phyloP scores from a whole-genome alignment of 2,888 invertebrate genomes.

The Agrochola circellaris region DNA sequence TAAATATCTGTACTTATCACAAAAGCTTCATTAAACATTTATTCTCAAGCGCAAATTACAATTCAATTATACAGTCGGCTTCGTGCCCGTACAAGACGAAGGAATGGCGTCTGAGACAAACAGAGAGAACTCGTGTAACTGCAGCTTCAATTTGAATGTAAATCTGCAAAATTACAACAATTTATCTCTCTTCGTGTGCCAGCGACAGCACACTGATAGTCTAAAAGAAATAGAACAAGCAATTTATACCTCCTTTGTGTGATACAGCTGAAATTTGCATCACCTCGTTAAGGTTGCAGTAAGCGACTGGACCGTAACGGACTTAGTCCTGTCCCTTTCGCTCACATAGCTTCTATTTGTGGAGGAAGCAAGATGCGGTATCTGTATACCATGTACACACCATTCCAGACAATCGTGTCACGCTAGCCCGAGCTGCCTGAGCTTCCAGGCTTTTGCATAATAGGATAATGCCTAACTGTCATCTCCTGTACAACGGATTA shows the following conservation, averaged over 20 bases:
- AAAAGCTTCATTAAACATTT: background rate
- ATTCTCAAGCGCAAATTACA: constrained; percentile 22
- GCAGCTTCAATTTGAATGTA: constrained; percentile 51
- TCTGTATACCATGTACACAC: constrained; percentile 37
- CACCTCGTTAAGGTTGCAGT: constrained; percentile 58
- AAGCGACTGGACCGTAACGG: constrained; percentile 50
- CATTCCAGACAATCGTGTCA: constrained; percentile 67
- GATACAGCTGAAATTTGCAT: constrained; percentile 71
- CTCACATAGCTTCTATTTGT: constrained; percentile 15
- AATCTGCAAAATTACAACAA: constrained; percentile 59
- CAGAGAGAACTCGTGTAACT: constrained; percentile 17
- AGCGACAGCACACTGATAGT: constrained; percentile 59
- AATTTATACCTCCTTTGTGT: constrained; percentile 68
- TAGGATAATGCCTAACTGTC: constrained; percentile 71
- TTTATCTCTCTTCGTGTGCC: constrained; percentile 58
- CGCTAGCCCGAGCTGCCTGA: constrained; percentile 61
- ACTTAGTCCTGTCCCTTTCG: constrained; percentile 33
- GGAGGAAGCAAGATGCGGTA: constrained; percentile 32
- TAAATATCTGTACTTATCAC: background rate
- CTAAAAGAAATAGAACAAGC: constrained; percentile 68
- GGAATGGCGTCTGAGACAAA: constrained; percentile 18
- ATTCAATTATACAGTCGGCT: constrained; percentile 23
- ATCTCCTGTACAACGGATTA: constrained; percentile 65
- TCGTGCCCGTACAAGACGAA: constrained; percentile 11
- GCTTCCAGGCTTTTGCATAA: constrained; percentile 71